Base-by-base conservation (phyloP, 2,113 vertebrate genomes). In the Oncorhynchus clarkii region DNA sequence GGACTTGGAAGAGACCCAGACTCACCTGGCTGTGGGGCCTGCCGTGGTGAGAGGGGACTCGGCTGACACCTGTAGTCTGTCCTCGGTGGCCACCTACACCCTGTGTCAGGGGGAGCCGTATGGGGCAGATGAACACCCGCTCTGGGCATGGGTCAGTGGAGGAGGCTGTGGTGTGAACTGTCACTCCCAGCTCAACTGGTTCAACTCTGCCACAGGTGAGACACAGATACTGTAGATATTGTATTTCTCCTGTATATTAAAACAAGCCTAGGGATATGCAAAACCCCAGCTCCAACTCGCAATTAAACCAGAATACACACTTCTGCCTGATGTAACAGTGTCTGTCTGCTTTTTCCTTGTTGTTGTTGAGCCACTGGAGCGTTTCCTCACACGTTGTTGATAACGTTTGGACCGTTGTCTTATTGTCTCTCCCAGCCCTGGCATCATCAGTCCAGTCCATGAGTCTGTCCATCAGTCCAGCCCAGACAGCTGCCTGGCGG, bases 111-210 rank as follows among this genome's bases (percentile, higher is more conserved):
- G 98, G 31, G 97, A 98, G 3, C 91, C 77, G 1, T 96, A 93
- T 0, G 92, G 90, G 5, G 27, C 82, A 0, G 96, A 97, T 0
- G 94, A 95, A 75, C 96, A 91, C 82, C 94, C 94, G 0, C 79
- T 97, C 70, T 99, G 98, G 98, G 95, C 95, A 26, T 99, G 98
- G 98, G 94, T 98, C 73, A 97, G 94, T 0, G 97, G 95, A 14
- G 96, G 95, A 29, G 95, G 94, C 86, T 99, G 97, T 13, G 87
- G 89, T 0, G 93, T 98, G 9, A 96, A 99, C 80, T 84, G 92
- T 2, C 94, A 96, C 81, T 91, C 91, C 22, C 87, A 89, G 0
- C 87, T 96, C 75, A 95, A 85, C 80, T 99, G 98, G 98, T 99
- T 98, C 89, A 93, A 86, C 68, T 83, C 82, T 70, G 82, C 86